Conservation (phyloP, 2,113 vertebrate genomes). For the Ptychochromis oligacanthus region DNA sequence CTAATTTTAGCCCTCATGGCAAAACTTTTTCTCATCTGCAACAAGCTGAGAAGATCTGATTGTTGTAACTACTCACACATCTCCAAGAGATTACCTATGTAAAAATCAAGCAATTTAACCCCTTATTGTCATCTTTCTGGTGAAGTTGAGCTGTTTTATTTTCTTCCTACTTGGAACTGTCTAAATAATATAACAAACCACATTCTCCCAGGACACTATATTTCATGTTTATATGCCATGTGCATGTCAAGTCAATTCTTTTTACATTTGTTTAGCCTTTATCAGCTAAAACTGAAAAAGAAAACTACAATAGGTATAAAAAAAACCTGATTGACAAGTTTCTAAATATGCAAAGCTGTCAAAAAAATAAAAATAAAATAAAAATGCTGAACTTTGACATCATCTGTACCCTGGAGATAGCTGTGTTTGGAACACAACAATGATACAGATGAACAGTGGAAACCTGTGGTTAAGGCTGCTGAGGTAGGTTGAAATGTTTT, state of each 20-base stretch:
- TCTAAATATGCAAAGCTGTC: background rate
- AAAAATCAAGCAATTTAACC: accelerated
- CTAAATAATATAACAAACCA: background rate
- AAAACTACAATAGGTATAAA: background rate
- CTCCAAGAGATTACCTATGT: background rate
- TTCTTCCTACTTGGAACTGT: no score
- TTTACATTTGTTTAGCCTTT: background rate
- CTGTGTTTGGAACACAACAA: background rate
- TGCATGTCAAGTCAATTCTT: background rate
- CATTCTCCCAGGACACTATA: background rate
- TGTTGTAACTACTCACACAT: accelerated
- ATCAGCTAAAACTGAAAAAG: background rate
- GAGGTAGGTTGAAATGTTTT: background rate
- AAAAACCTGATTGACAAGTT: background rate
- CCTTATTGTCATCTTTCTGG: no score
- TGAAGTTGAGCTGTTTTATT: no score
- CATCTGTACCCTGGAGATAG: background rate
- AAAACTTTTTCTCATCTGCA: background rate
- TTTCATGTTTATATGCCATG: background rate
- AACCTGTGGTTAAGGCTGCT: background rate
- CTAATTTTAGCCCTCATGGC: background rate
- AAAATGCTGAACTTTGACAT: background rate
- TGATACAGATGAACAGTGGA: background rate
- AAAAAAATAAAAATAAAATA: no score
- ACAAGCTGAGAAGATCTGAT: background rate